Evolutionary conservation across 2,888 invertebrate species (phyloP), one percentile per base, ranked within the genome.

Genomic region (Chrysomela aeneicollis): DNA sequence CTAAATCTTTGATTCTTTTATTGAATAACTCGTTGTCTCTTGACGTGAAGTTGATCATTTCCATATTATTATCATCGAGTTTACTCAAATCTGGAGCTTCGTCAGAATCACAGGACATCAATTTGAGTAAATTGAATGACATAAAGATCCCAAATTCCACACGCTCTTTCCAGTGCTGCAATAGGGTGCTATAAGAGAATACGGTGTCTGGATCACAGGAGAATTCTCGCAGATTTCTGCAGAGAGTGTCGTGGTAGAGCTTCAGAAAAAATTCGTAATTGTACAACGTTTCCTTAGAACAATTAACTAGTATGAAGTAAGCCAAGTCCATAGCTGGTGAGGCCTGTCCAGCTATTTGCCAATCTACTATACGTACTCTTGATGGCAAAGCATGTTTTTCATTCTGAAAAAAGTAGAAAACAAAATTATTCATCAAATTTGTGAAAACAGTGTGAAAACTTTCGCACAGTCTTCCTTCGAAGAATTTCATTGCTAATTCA

Each of bases 241-340:
- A 61, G 5, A 80, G 47, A 1, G 71, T 71, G 37, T 76, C 66
- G 59, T 81, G 65, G 62, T 81, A 81, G 19, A 72, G 61, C 10
- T 73, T 59, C 5, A 80, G 57, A 18, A 76, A 69, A 10, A 68
- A 58, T 22, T 77, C 69, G 26, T 71, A 76, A 37, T 77, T 50
- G 49, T 73, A 60, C 1, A 79, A 63, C 15, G 74, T 64, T 26
- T 77, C 72, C 32, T 73, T 74, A 0, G 74, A 68, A 42, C 73
- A 71, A 49, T 75, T 75, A 10, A 74, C 73, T 26, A 75, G 77
- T 17, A 81, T 53, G 61, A 77, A 69, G 58, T 80, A 79, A 2
- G 72, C 61, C 47, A 81, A 58, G 57, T 81, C 81, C n/a, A 66
- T 35, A 9, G 67, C 74, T 1, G 76, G 76, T 1, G 69, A 64